Evolutionary conservation across 1,140 invertebrate genomes (phyloP), one percentile per base, ranked within the genome.

Genomic region (Doryteuthis pealeii): DNA sequence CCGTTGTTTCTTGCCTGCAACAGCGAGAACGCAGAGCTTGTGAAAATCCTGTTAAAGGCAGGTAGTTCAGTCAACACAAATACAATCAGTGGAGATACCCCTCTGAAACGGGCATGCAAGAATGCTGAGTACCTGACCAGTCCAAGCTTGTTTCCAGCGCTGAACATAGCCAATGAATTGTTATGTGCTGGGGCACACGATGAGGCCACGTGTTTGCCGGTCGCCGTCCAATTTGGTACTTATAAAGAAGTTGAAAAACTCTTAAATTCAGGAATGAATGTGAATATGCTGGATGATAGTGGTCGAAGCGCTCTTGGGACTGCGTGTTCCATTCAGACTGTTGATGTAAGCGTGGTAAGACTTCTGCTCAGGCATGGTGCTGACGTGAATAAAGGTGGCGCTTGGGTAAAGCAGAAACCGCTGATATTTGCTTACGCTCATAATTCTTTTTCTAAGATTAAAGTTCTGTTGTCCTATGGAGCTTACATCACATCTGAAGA

Each of bases 1-100:
- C 94, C 95, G 1, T 85, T 96, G 62, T 80, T 82, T 62, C 70
- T 79, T 32, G 84, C 83, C 32, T 85, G 83, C 74, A 79, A 81
- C 43, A 79, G 74, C 12, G 81, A 83, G 62, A 79, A 83, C 68
- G 74, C 82, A 26, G 76, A 80, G 30, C 73, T 82, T 72, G 84
- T 84, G 0, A 74, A 76, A 40, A 32, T 79, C 1, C 74, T 85
- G 14, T 78, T 83, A 22, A 40, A 80, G 22, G 77, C 76, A 32
- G 74, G 79, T n/a, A 82, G 82, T 76, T 74, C 81, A 76, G 80
- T 84, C 12, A 85, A 84, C 70, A 76, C 81, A 32, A 77, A 80
- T 31, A 80, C 80, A 28, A 75, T 82, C 30, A 75, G 76, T 73
- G 83, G 83, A 1, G 80, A 83, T 33, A 81, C 83, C 22, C 80